These are phyloP conservation scores for Hippocampus mohnikei DNA, from an alignment of 2,113 vertebrate species.

Conservation along the genomic window DNA sequence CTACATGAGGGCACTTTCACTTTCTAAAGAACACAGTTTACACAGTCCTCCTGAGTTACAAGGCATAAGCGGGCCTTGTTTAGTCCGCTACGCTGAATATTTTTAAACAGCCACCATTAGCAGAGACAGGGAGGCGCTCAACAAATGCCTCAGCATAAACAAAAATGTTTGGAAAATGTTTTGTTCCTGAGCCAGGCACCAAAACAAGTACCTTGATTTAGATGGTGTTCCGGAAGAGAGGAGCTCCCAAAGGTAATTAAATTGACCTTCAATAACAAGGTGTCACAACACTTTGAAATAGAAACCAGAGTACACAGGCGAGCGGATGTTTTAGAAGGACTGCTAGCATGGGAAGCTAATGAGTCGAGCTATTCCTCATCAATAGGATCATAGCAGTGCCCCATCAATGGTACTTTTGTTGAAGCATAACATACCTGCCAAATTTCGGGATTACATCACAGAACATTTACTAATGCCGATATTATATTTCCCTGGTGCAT, in stretches of 20 bases:
- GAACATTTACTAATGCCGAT: background rate
- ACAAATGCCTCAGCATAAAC: constrained; percentile 10
- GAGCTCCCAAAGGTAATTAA: constrained; percentile 17
- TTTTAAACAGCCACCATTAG: constrained; percentile 25
- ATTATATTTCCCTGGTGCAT: background rate
- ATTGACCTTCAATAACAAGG: background rate
- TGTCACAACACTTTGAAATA: constrained; percentile 1
- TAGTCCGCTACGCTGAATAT: constrained; percentile 16
- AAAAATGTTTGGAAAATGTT: constrained; percentile 1
- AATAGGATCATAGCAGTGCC: constrained; percentile 11
- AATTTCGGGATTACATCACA: background rate
- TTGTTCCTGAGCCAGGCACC: constrained; percentile 1
- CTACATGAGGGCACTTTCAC: constrained; percentile 3
- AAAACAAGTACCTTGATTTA: constrained; percentile 11
- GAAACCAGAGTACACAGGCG: background rate
- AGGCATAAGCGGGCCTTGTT: background rate
- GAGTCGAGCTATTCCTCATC: background rate
- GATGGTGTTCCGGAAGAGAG: background rate
- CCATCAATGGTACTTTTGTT: constrained; percentile 51
- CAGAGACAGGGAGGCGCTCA: constrained; percentile 6
- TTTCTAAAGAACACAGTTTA: background rate
- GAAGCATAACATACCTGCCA: constrained; percentile 31
- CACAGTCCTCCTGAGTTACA: background rate
- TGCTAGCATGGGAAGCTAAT: background rate
- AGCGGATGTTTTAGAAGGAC: background rate